Conservation (phyloP, 2,888 invertebrate genomes). For the Torymus aiolomorphi region DNA sequence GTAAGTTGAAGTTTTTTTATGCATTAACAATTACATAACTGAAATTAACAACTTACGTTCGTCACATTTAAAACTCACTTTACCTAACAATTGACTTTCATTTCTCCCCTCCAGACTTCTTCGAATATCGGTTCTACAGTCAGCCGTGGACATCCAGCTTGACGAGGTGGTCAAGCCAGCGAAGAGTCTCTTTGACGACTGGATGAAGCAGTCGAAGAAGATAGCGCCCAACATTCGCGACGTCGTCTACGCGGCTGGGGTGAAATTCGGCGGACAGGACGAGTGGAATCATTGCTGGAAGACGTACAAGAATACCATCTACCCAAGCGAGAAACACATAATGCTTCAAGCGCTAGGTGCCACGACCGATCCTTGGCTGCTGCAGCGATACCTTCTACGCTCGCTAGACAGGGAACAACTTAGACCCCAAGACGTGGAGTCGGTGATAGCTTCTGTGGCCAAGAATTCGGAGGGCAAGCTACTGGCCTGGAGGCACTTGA, state of each 20-base stretch:
- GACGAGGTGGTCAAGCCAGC: slow-evolving; percentile 84
- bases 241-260: slow-evolving; percentile 82
- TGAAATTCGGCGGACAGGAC: slow-evolving; percentile 82
- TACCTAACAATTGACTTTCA: background rate
- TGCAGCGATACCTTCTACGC: slow-evolving; percentile 87
- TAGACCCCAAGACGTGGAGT: slow-evolving; percentile 83
- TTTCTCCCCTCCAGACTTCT: slow-evolving; percentile 79
- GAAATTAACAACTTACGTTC: background rate
- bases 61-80: background rate
- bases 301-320: slow-evolving; percentile 81
- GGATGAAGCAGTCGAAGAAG: slow-evolving; percentile 82
- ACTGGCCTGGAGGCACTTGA: slow-evolving; percentile 85
- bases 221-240: slow-evolving; percentile 86
- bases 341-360: slow-evolving; percentile 84
- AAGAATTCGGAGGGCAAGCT: slow-evolving; percentile 83
- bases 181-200: slow-evolving; percentile 82
- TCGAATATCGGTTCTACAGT: slow-evolving; percentile 83
- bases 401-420: slow-evolving; percentile 84
- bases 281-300: slow-evolving; percentile 90
- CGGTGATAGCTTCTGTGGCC: slow-evolving; percentile 84
- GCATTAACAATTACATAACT: background rate
- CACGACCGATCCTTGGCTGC: slow-evolving; percentile 86
- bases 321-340: slow-evolving; percentile 84
- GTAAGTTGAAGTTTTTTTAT: slow-evolving; percentile 71
- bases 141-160: slow-evolving; percentile 85